phyloP scores from a whole-genome alignment of 2,888 invertebrate species.

The Patella caerulea region DNA sequence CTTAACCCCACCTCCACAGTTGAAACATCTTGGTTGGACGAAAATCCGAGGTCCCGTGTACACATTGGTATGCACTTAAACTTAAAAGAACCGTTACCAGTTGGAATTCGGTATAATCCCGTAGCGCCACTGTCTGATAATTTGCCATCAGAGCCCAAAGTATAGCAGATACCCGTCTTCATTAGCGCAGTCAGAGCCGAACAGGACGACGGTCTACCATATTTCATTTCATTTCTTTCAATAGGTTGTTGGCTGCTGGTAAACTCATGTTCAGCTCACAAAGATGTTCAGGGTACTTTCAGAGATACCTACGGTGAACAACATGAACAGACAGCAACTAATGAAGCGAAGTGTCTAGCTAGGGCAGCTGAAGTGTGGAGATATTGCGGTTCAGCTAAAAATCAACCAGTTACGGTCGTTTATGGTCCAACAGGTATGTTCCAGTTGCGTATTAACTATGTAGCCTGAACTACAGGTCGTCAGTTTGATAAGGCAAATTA shows the following conservation, averaged over 20 bases:
- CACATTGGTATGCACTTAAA: too few relatives aligned
- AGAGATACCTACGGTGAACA: constrained; percentile 41
- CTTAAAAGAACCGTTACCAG: too few relatives aligned
- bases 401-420: constrained; percentile 39
- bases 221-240: not conserved
- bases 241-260: constrained; percentile 49
- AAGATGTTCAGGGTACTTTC: constrained; percentile 28
- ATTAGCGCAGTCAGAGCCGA: too few relatives aligned
- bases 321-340: constrained; percentile 31
- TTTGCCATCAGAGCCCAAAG: not conserved
- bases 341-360: constrained; percentile 43
- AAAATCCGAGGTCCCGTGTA: too few relatives aligned
- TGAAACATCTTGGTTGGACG: too few relatives aligned
- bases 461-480: too few relatives aligned
- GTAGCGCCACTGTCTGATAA: too few relatives aligned
- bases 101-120: not conserved
- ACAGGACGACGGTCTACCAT: too few relatives aligned
- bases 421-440: constrained; percentile 46
- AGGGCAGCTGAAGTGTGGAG: constrained; percentile 42
- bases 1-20: too few relatives aligned
- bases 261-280: constrained; percentile 34
- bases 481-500: too few relatives aligned
- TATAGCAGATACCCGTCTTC: too few relatives aligned
- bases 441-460: too few relatives aligned
- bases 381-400: constrained; percentile 36